Evolutionary conservation across 2,888 invertebrate species (phyloP).

Genomic region (Margaritifera margaritifera): DNA sequence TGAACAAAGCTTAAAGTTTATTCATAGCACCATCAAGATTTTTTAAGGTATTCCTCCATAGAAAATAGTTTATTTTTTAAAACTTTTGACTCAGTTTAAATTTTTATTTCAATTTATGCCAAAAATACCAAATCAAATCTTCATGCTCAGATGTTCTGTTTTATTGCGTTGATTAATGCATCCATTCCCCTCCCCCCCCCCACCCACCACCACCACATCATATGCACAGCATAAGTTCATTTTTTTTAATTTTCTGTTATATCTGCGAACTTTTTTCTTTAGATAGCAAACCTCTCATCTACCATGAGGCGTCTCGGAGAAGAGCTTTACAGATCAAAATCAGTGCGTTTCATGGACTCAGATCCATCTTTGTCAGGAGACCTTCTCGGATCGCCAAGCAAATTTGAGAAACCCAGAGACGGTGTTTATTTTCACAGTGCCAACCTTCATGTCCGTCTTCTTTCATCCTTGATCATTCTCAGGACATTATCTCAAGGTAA

Average conservation of each 20-base stretch:
- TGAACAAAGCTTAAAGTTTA: no score
- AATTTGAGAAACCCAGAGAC: conserved; percentile 52
- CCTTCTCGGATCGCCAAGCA: conserved; percentile 30
- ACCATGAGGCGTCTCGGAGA: conserved; percentile 69
- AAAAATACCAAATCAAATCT: no score
- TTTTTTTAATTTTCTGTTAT: not conserved
- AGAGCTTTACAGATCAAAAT: conserved; percentile 64
- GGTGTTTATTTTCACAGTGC: conserved; percentile 63
- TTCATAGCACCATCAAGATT: no score
- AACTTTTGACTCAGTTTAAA: no score
- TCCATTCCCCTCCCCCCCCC: no score
- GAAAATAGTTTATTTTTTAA: no score
- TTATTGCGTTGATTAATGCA: no score
- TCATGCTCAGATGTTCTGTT: no score
- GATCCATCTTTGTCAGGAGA: conserved; percentile 32
- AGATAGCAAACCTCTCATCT: conserved; percentile 65
- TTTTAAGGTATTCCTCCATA: no score
- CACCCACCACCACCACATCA: no score
- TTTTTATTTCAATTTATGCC: no score
- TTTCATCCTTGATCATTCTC: conserved; percentile 67
- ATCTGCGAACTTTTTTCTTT: conserved; percentile 10
- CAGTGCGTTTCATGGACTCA: conserved; percentile 40
- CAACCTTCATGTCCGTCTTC: conserved; percentile 62
- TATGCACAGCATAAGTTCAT: no score
- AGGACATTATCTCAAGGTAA: conserved; percentile 68